Percentiles rank a stretch among this genome's conserved stretches.
These are phyloP conservation scores for Protomyctophum bolini DNA, from an alignment of 2,113 vertebrate species.

Conservation along the genomic window DNA sequence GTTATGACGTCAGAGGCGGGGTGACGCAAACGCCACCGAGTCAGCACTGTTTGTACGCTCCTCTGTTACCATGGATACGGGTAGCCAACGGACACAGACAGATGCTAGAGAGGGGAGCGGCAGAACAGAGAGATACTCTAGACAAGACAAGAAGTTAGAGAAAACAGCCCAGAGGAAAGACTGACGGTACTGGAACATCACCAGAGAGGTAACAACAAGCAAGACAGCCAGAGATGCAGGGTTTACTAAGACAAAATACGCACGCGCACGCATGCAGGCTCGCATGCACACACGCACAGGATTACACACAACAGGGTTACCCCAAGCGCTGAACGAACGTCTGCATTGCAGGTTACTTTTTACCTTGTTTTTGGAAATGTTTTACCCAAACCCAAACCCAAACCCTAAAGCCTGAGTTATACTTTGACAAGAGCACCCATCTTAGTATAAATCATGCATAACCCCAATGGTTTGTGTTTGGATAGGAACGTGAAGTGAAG, in stretches of 20 bases:
- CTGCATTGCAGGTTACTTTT: too few species aligned
- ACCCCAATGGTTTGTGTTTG: too few species aligned
- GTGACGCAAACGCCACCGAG: constrained; percentile 24
- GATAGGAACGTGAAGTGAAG: too few species aligned
- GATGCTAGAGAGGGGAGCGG: constrained; percentile 19
- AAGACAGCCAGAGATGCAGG: neutral
- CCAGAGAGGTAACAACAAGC: neutral
- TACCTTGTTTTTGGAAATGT: too few species aligned
- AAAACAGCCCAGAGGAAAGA: constrained; percentile 8
- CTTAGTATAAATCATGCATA: too few species aligned
- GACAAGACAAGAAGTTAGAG: constrained; percentile 2
- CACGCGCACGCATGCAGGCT: neutral
- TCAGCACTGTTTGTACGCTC: constrained; percentile 58
- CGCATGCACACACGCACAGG: too few species aligned
- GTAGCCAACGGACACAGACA: constrained; percentile 51
- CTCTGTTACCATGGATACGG: constrained; percentile 69
- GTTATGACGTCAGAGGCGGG: constrained; percentile 26
- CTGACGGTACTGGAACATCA: neutral
- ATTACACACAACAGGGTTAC: neutral
- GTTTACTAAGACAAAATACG: neutral
- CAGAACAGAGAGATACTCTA: constrained; percentile 18
- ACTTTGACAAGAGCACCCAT: too few species aligned
- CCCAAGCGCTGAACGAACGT: too few species aligned
- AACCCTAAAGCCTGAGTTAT: too few species aligned
- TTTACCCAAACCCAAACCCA: too few species aligned